Evolutionary conservation across 1,140 invertebrate species (phyloP), one percentile per base, ranked within the genome.

Genomic region (Drosophila punjabiensis): DNA sequence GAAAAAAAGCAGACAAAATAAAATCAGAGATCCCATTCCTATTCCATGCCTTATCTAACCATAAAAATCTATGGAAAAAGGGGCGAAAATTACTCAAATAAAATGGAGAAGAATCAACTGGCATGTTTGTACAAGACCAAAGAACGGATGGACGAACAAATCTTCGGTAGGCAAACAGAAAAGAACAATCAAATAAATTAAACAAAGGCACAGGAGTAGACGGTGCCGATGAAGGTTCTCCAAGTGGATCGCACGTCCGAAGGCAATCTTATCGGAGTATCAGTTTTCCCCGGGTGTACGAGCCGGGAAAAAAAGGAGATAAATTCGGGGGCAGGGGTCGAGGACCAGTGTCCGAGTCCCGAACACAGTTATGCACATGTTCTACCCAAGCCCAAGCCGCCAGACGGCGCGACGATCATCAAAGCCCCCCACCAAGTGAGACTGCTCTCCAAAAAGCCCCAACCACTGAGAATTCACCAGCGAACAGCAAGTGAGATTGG

Each of bases 141-240:
- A 37, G 75, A 50, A 35, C 56, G 33, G 45, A 60, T 60, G 56
- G 45, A 62, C 64, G 5, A 33, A 65, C 45, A 74, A 74, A 68
- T 71, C 79, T 81, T 65, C 75, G 63, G 59, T 74, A 64, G 79
- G 47, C 79, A 86, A 74, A 75, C 81, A 84, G n/a, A 67, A 84
- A 70, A 76, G 83, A 88, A 88, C 85, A 88, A 88, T 89, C 81
- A 88, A 88, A 88, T 85, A 88, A 88, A 88, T 88, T 89, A 89
- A 88, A 88, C 85, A 88, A 85, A 81, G 85, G 75, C 81, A 33
- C 64, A 74, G 10, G 50, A 56, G 61, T 69, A 56, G 61, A 74
- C 65, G 83, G 70, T 47, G 53, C 61, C 37, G 71, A 50, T 13
- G 70, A 67, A 55, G 63, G 50, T 66, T 70, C 76, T 88, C 64